Evolutionary conservation across 2,797 vertebrate genomes (phyloP).

Genomic region (Gymnoscopelus braueri): DNA sequence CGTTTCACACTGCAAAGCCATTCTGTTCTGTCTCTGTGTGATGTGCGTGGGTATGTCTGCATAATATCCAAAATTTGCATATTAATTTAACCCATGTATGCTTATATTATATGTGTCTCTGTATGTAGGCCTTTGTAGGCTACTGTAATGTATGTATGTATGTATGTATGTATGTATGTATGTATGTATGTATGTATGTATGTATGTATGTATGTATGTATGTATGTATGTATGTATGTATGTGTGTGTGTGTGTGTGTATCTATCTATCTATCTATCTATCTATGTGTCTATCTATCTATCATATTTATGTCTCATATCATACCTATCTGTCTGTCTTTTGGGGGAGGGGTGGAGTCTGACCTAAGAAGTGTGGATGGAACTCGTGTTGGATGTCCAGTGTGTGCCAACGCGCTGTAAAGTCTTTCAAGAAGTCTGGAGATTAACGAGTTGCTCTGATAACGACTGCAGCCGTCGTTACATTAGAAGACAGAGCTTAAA

Average conservation of each 20-base stretch:
- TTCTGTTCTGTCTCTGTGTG: constrained; percentile 40
- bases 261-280: constrained; percentile 2
- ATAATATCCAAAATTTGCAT: constrained; percentile 45
- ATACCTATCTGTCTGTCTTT: not conserved
- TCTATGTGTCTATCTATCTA: not conserved
- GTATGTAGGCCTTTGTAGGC: too few relatives aligned
- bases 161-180: too few relatives aligned
- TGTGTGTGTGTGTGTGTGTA: not conserved
- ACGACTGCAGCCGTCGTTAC: constrained; percentile 83
- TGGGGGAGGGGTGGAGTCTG: constrained; percentile 51
- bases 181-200: too few relatives aligned
- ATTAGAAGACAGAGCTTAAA: constrained; percentile 40
- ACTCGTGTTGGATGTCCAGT: constrained; percentile 33
- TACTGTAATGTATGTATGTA: too few relatives aligned
- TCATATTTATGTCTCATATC: too few relatives aligned
- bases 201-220: too few relatives aligned
- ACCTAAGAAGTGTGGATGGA: not conserved
- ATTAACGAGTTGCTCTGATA: constrained; percentile 91
- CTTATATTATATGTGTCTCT: too few relatives aligned
- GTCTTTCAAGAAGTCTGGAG: constrained; percentile 86
- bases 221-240: not conserved
- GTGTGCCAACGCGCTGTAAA: constrained; percentile 14
- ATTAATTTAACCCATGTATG: too few relatives aligned
- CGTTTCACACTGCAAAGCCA: constrained; percentile 39
- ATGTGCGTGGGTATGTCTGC: not conserved